These are phyloP conservation scores for Phymanthus crucifer DNA, from an alignment of 92 coral and sea anemone genomes.

Conservation along the genomic window DNA sequence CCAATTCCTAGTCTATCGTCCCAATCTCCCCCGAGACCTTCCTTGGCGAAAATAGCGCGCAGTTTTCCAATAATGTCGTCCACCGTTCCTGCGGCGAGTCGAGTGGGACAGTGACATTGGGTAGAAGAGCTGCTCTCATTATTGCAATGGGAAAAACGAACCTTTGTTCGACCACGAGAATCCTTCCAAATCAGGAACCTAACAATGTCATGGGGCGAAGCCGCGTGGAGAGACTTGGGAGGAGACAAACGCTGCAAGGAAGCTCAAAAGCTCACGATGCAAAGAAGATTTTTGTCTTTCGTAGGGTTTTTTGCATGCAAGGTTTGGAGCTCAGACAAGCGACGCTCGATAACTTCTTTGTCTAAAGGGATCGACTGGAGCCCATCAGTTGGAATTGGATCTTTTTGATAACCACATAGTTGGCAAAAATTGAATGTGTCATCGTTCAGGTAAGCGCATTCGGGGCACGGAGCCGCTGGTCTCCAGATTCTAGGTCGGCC, in stretches of 20 bases:
- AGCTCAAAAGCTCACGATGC: constrained; percentile 19
- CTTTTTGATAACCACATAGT: constrained; percentile 23
- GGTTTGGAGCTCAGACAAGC: constrained; percentile 10
- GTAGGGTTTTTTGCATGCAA: constrained; percentile 9
- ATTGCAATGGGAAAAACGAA: constrained; percentile 24
- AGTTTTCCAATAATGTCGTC: constrained; percentile 43
- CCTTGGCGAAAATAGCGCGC: constrained; percentile 30
- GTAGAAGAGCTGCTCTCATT: constrained; percentile 8
- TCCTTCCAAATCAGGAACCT: constrained; percentile 48
- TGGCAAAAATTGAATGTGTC: constrained; percentile 31
- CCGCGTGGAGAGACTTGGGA: constrained; percentile 24
- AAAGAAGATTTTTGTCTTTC: constrained; percentile 29
- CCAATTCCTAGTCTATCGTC: constrained; percentile 33
- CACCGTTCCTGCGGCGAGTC: constrained; percentile 56
- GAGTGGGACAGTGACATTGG: constrained; percentile 47
- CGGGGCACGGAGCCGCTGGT: constrained; percentile 29
- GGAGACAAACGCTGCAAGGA: constrained; percentile 28
- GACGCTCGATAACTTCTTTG: constrained; percentile 8
- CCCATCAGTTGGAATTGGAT: too few relatives aligned
- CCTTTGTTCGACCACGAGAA: constrained; percentile 42
- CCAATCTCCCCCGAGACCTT: constrained; percentile 50
- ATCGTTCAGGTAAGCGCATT: constrained; percentile 40
- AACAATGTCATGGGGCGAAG: constrained; percentile 29
- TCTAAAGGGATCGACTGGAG: too few relatives aligned
- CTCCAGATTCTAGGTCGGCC: constrained; percentile 26